Conservation (phyloP, 2,797 vertebrate genomes). For the Neosilurus mollespiculum region DNA sequence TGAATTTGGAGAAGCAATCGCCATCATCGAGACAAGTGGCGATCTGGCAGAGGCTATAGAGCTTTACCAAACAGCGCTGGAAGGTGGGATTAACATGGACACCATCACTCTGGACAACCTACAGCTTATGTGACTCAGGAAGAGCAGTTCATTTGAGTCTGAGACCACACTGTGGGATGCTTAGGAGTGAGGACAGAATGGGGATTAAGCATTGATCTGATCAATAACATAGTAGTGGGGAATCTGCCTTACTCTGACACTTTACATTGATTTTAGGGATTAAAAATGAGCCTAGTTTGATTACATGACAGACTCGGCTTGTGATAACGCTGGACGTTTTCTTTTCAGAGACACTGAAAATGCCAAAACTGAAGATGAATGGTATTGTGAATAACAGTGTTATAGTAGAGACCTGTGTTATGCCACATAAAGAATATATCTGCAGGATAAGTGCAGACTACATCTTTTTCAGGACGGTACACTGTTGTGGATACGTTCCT, state of each 20-base stretch:
- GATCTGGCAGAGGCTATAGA: constrained; percentile 86
- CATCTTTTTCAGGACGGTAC: background rate
- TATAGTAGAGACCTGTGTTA: background rate
- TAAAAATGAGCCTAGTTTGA: background rate
- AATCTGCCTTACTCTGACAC: background rate
- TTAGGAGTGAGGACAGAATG: background rate
- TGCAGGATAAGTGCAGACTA: background rate
- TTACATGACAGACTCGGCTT: background rate
- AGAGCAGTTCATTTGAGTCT: background rate
- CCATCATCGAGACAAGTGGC: constrained; percentile 88
- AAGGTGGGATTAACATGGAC: constrained; percentile 72
- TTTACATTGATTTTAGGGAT: background rate
- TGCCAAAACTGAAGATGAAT: background rate
- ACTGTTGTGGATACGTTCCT: background rate
- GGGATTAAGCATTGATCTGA: background rate
- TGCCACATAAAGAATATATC: background rate
- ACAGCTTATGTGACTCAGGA: constrained; percentile 53
- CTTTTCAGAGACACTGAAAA: background rate
- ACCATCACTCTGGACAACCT: constrained; percentile 70
- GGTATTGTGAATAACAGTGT: background rate
- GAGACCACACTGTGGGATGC: background rate
- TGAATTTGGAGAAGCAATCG: constrained; percentile 89
- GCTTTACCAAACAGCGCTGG: constrained; percentile 85
- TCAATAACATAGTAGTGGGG: background rate
- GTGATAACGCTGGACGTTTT: background rate